Percentiles rank a stretch among this genome's conserved stretches.
Conservation (phyloP, 2,113 vertebrate species). For the Petaurus breviceps region DNA sequence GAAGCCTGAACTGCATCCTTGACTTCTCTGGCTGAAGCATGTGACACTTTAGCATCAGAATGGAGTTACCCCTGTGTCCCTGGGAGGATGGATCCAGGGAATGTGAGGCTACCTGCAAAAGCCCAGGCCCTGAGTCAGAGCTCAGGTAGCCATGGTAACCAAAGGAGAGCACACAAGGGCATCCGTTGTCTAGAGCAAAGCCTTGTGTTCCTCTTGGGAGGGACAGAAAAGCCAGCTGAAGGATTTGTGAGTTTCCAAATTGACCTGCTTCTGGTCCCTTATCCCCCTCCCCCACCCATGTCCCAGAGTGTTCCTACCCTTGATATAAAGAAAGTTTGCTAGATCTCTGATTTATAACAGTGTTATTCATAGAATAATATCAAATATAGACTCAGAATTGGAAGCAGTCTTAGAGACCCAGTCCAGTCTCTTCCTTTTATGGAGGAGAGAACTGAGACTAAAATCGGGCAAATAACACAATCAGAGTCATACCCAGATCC, state of each 20-base stretch:
- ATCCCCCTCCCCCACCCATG: neutral
- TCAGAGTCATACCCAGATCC: neutral
- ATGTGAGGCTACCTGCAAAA: neutral
- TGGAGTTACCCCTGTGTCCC: neutral
- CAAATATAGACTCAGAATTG: neutral
- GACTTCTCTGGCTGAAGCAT: neutral
- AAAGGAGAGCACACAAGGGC: slow-evolving; percentile 35
- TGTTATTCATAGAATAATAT: neutral
- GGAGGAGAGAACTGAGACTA: neutral
- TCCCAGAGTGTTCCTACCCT: neutral
- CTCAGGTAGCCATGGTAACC: slow-evolving; percentile 73
- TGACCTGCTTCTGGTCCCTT: slow-evolving; percentile 28
- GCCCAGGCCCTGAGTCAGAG: neutral
- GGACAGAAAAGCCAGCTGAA: slow-evolving; percentile 57
- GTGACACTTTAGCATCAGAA: neutral
- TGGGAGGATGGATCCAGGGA: neutral
- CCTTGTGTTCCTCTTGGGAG: slow-evolving; percentile 44
- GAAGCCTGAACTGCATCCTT: neutral
- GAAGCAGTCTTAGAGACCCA: neutral
- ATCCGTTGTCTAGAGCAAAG: slow-evolving; percentile 62
- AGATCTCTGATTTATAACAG: neutral
- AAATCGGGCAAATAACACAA: neutral
- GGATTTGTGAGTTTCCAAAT: slow-evolving; percentile 45
- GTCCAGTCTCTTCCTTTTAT: neutral
- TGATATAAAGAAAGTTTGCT: slow-evolving; percentile 28